Conservation (phyloP, 1,140 invertebrate genomes). For the Drosophila sucinea region DNA sequence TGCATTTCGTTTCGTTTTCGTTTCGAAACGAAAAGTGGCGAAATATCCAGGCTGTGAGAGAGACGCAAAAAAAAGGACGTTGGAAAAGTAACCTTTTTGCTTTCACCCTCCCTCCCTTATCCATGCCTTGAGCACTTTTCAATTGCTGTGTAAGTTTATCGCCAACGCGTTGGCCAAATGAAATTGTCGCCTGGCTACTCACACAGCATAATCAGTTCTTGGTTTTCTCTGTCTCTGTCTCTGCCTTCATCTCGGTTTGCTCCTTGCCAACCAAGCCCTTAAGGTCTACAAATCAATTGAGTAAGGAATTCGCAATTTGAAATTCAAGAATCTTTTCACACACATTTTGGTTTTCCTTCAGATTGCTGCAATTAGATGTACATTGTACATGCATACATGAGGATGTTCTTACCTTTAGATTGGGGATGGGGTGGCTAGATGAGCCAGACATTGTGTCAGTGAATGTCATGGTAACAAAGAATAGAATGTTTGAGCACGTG, state of each 20-base stretch:
- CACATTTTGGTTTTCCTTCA: neutral
- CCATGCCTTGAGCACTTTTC: slow-evolving; percentile 53
- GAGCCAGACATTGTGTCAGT: neutral
- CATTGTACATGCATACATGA: neutral
- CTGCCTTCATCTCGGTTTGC: neutral
- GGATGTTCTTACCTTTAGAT: neutral
- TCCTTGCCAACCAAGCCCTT: neutral
- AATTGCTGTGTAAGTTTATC: slow-evolving; percentile 60
- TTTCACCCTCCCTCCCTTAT: neutral
- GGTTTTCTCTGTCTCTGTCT: neutral
- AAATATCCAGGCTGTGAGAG: neutral
- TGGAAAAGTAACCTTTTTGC: slow-evolving; percentile 38
- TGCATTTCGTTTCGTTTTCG: slow-evolving; percentile 40
- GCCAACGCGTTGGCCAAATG: slow-evolving; percentile 38
- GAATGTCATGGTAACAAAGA: neutral
- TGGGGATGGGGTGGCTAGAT: neutral
- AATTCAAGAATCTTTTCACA: slow-evolving; percentile 6
- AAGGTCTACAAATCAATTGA: slow-evolving; percentile 1
- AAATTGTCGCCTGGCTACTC: slow-evolving; percentile 48
- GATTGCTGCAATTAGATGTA: neutral
- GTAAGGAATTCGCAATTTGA: neutral
- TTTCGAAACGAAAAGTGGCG: slow-evolving; percentile 10
- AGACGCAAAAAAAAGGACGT: slow-evolving; percentile 18
- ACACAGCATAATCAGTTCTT: slow-evolving; percentile 42
- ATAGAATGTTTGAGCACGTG: neutral